These are phyloP conservation scores for Tanypteryx hageni DNA, from an alignment of 2,888 invertebrate genomes.

Conservation along the genomic window DNA sequence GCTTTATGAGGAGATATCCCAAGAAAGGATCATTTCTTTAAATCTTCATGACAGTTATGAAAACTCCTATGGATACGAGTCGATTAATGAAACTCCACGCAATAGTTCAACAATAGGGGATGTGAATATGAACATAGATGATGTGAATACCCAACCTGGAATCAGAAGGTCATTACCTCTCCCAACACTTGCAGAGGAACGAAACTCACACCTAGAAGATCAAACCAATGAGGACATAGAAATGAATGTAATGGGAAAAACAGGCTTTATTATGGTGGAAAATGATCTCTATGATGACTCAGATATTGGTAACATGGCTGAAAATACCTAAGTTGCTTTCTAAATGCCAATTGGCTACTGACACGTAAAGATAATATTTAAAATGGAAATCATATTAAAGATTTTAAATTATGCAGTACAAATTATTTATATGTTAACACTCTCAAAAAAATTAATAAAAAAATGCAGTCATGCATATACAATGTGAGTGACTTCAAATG, in stretches of 20 bases:
- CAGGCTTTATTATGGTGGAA: neutral
- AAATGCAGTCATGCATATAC: no score
- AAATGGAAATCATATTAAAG: no score
- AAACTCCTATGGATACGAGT: neutral
- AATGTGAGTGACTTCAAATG: no score
- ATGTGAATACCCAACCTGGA: neutral
- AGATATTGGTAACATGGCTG: neutral
- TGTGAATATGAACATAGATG: neutral
- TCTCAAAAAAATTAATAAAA: no score
- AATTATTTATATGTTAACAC: no score
- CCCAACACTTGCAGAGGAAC: neutral
- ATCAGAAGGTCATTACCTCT: neutral
- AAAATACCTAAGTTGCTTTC: neutral
- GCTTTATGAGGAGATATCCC: neutral
- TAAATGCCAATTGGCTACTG: no score
- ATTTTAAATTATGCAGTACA: no score
- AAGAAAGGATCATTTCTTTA: neutral
- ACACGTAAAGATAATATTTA: no score
- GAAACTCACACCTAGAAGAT: neutral
- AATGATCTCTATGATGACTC: neutral
- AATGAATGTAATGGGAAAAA: neutral
- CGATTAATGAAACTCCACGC: neutral
- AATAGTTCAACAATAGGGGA: no score
- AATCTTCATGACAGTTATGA: neutral
- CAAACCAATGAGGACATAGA: neutral